These are phyloP conservation scores for Meteorus cinctellus DNA, from an alignment of 2,888 invertebrate species.

Conservation along the genomic window DNA sequence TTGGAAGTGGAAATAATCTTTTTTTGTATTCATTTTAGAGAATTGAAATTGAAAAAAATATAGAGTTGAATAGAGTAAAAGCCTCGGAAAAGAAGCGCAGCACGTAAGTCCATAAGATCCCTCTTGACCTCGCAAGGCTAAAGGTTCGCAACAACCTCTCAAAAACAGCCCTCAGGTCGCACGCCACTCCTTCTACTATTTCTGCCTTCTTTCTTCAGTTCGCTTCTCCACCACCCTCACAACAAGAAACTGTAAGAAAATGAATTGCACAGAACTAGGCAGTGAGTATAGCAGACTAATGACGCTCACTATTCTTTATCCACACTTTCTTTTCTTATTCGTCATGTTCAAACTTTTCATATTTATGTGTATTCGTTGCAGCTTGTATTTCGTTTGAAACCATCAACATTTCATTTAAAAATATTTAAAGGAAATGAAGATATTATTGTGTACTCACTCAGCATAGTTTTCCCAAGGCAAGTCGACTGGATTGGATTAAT, in stretches of 20 bases:
- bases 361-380: not conserved
- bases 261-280: slow-evolving; percentile 46
- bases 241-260: slow-evolving; percentile 47
- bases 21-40: not conserved
- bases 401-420: slow-evolving; percentile 7
- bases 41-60: slow-evolving; percentile 28
- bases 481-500: slow-evolving; percentile 56
- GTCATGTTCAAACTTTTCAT: not conserved
- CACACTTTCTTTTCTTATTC: slow-evolving; percentile 14
- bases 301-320: slow-evolving; percentile 39
- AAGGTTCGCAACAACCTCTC: slow-evolving; percentile 47
- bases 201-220: slow-evolving; percentile 16
- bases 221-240: not conserved
- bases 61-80: slow-evolving; percentile 20
- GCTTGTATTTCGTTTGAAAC: not conserved
- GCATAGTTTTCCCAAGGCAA: slow-evolving; percentile 64
- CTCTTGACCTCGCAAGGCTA: slow-evolving; percentile 50
- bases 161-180: slow-evolving; percentile 48
- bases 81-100: slow-evolving; percentile 25
- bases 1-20: not conserved
- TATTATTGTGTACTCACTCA: slow-evolving; percentile 59
- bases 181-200: slow-evolving; percentile 35
- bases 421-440: not conserved
- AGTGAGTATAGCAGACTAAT: slow-evolving; percentile 50
- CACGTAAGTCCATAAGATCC: slow-evolving; percentile 52